Evolutionary conservation across 2,888 invertebrate species (phyloP), one percentile per base, ranked within the genome.

Genomic region (Salpingus planirostris): DNA sequence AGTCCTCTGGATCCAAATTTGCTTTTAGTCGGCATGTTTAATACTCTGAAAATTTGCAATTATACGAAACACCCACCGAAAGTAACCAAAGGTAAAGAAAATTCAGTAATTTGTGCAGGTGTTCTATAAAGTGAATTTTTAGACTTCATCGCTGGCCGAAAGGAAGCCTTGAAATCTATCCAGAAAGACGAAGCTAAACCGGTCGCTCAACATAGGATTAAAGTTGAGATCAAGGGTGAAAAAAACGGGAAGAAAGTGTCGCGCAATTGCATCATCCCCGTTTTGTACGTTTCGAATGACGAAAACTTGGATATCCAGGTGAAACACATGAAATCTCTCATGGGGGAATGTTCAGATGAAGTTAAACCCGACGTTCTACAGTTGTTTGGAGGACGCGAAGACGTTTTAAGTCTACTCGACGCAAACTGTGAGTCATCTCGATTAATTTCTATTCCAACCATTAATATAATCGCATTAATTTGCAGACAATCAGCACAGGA

Each of bases 31-130:
- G 18, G 18, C 18, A 8, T n/a, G n/a, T n/a, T n/a, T n/a, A n/a
- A n/a, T n/a, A n/a, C n/a, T n/a, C n/a, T n/a, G 1, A 53, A 75
- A 1, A 57, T 78, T 24, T 87, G 86, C 85, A 65, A 69, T 29
- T 52, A 71, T 1, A 63, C 64, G 0, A 55, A 69, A 31, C 66
- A 74, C 54, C 64, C 67, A 7, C 55, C 65, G 0, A 18, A 44
- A 31, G 48, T 43, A 15, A 49, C 50, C 40, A 54, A 50, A 47
- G 60, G 59, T 55, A 35, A 31, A 11, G n/a, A n/a, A n/a, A n/a
- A n/a, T n/a, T n/a, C n/a, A n/a, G 27, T 13, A 11, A 2, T 24
- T 24, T 24, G 10, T 10, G 24, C 8, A 24, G 11, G 4, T 11
- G 15, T 11, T 28, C 7, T 25, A 24, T 7, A 23, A 12, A 11